phyloP scores from a whole-genome alignment of 2,888 invertebrate species.

The Apeira syringaria region DNA sequence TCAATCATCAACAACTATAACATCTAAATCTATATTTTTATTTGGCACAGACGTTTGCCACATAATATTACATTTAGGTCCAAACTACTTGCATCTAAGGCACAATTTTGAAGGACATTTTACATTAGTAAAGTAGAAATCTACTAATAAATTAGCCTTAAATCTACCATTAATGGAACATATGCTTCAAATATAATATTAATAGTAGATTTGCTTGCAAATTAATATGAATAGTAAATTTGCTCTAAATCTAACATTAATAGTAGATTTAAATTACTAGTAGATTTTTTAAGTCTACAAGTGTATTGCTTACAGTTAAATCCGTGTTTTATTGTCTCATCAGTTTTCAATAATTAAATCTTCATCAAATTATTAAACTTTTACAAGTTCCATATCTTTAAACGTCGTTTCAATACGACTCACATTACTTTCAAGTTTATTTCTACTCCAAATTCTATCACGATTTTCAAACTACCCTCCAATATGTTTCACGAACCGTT shows the following conservation, averaged over 20 bases:
- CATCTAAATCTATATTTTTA: conserved; percentile 32
- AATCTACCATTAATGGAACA: conserved; percentile 3
- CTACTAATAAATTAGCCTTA: neutral
- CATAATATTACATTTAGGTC: conserved; percentile 37
- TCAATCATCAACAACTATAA: conserved; percentile 37
- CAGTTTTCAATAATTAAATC: neutral
- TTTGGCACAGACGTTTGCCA: conserved; percentile 66
- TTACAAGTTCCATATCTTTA: no score
- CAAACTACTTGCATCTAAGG: conserved; percentile 67
- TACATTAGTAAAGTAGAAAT: conserved; percentile 13
- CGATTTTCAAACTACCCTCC: conserved; percentile 4
- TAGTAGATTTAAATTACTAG: conserved; percentile 16
- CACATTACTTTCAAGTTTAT: neutral
- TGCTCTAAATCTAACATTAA: no score
- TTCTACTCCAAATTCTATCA: neutral
- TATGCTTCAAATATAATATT: conserved; percentile 2
- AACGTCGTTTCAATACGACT: neutral
- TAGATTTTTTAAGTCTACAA: conserved; percentile 8
- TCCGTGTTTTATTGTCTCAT: conserved; percentile 7
- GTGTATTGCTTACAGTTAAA: conserved; percentile 1
- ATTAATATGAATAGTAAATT: neutral
- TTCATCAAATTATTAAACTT: neutral
- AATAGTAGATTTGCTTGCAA: conserved; percentile 12
- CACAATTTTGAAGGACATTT: conserved; percentile 58
- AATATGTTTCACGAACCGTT: neutral